Conservation (phyloP, 2,888 invertebrate species). For the Tinea semifulvella region DNA sequence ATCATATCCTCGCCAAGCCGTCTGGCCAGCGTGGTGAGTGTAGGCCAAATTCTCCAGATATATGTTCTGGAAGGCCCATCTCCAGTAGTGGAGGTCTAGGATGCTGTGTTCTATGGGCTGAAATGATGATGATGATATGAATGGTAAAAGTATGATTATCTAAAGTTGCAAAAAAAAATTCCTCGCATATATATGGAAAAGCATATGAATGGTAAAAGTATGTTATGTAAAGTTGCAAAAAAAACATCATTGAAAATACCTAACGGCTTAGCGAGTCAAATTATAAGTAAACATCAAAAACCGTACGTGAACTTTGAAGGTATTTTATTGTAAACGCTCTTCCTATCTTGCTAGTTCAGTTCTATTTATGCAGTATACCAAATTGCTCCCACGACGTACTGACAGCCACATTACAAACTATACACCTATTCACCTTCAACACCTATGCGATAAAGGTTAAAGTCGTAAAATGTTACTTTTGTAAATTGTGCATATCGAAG, state of each 20-base stretch:
- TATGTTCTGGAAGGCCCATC: too few relatives aligned
- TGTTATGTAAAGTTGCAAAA: too few relatives aligned
- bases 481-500: background rate
- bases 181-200: background rate
- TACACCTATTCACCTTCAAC: background rate
- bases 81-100: too few relatives aligned
- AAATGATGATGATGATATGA: too few relatives aligned
- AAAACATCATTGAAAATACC: background rate
- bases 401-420: background rate
- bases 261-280: background rate
- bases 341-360: conserved; percentile 11
- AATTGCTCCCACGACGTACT: conserved; percentile 14
- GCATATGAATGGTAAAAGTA: too few relatives aligned
- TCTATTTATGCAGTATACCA: conserved; percentile 13
- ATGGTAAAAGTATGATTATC: too few relatives aligned
- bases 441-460: background rate
- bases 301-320: conserved; percentile 5
- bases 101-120: too few relatives aligned
- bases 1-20: too few relatives aligned
- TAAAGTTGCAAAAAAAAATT: too few relatives aligned
- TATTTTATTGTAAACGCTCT: conserved; percentile 11
- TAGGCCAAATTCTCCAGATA: too few relatives aligned
- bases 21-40: too few relatives aligned
- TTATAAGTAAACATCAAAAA: conserved; percentile 10
- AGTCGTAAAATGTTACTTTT: background rate